Evolutionary conservation across 1,140 invertebrate species (phyloP).

Genomic region (Sycobia sp.): DNA sequence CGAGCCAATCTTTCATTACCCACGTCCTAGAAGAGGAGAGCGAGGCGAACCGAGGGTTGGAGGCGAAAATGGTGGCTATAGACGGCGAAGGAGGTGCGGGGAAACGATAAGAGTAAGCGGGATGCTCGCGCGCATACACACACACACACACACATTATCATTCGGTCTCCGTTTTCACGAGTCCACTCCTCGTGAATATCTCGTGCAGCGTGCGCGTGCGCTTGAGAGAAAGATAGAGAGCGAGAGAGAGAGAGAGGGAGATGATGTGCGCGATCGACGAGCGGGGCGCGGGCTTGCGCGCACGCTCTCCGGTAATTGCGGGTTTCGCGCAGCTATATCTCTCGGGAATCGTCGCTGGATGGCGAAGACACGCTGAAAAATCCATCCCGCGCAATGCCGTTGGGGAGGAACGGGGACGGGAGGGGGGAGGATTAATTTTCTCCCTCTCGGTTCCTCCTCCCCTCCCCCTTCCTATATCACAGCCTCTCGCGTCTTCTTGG

Average conservation of each 20-base stretch:
- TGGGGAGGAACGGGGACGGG: too few relatives aligned
- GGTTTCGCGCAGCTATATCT: constrained; percentile 27
- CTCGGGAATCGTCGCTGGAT: constrained; percentile 29
- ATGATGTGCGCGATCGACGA: too few relatives aligned
- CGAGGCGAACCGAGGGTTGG: too few relatives aligned
- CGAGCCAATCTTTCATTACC: constrained; percentile 23
- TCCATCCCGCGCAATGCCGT: too few relatives aligned
- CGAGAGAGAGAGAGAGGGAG: too few relatives aligned
- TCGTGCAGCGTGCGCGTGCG: too few relatives aligned
- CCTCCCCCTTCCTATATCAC: not conserved
- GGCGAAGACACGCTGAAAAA: constrained; percentile 33
- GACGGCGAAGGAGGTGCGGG: not conserved
- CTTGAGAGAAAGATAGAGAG: too few relatives aligned
- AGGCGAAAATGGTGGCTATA: constrained; percentile 3
- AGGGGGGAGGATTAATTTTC: constrained; percentile 25
- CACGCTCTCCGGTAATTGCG: constrained; percentile 28
- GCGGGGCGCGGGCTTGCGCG: constrained; percentile 16
- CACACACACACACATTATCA: too few relatives aligned
- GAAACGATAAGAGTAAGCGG: too few relatives aligned
- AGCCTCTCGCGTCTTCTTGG: not conserved
- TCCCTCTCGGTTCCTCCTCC: not conserved
- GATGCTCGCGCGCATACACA: too few relatives aligned
- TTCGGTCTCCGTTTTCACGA: constrained; percentile 28
- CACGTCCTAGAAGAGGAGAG: not conserved
- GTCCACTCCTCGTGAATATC: too few relatives aligned